Percentiles rank a stretch among this genome's conserved stretches.
Conservation (phyloP, 2,888 invertebrate species). For the Drosophila recens region DNA sequence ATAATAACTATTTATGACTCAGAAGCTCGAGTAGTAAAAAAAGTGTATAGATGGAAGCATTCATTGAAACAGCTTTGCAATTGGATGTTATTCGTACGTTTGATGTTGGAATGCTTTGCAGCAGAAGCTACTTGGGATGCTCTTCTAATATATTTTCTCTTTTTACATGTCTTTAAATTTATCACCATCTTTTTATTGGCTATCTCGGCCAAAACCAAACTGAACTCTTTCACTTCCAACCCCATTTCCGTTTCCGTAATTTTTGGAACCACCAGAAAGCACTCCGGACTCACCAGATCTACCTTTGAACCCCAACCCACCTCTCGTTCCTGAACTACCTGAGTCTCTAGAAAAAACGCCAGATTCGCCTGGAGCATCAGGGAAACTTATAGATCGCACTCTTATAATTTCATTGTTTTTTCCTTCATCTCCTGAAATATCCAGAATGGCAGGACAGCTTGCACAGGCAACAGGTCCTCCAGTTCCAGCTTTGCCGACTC, state of each 20-base stretch:
- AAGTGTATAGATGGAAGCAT: neutral
- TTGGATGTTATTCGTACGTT: neutral
- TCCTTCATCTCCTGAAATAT: neutral
- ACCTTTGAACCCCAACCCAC: neutral
- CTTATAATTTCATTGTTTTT: neutral
- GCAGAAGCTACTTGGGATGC: neutral
- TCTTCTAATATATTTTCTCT: neutral
- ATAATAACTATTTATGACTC: conserved; percentile 5
- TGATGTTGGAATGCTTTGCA: neutral
- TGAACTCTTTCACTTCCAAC: neutral
- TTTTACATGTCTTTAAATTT: neutral
- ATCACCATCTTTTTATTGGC: neutral
- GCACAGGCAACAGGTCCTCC: neutral
- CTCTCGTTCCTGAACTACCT: neutral
- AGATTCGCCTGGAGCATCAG: neutral
- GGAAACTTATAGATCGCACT: neutral
- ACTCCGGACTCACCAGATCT: neutral
- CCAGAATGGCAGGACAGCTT: neutral
- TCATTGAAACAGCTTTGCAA: neutral
- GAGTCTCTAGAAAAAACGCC: neutral
- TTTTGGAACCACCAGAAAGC: neutral
- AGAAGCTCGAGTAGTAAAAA: neutral
- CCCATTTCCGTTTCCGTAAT: neutral
- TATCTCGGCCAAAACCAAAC: no score
- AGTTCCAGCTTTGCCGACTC: neutral